Conservation (phyloP, 1,140 invertebrate genomes). For the Hyposmocoma kahamanoa region DNA sequence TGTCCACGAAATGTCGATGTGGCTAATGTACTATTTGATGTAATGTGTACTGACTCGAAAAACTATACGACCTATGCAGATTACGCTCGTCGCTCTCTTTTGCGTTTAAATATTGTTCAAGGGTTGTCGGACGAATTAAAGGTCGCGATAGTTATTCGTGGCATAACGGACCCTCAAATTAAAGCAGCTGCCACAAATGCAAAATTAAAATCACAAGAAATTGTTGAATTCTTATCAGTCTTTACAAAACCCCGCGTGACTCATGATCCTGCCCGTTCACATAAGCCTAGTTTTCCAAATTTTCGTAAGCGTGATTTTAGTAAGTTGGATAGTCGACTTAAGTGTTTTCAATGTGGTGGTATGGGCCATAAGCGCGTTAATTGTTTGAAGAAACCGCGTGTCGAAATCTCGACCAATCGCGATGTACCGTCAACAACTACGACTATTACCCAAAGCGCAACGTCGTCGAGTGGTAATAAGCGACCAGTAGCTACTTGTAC, state of each 20-base stretch:
- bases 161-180: conserved; percentile 3
- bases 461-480: neutral
- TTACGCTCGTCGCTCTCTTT: neutral
- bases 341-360: neutral
- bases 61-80: neutral
- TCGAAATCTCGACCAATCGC: neutral
- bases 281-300: too few species aligned
- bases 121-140: neutral
- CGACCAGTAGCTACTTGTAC: too few species aligned
- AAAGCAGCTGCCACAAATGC: conserved; percentile 7
- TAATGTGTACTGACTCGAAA: neutral
- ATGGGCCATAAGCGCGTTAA: conserved; percentile 3
- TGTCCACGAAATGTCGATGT: neutral
- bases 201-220: neutral
- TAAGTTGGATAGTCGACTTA: too few species aligned
- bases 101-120: neutral
- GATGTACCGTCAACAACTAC: neutral
- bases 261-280: too few species aligned
- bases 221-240: conserved; percentile 6
- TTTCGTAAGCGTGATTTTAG: too few species aligned
- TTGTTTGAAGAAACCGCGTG: neutral
- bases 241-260: neutral
- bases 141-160: neutral
- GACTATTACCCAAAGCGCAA: too few species aligned
- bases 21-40: conserved; percentile 4